A percentile compares a stretch with the other conserved stretches of the same genome.
phyloP scores from a whole-genome alignment of 2,113 vertebrate species.

The Daubentonia madagascariensis region DNA sequence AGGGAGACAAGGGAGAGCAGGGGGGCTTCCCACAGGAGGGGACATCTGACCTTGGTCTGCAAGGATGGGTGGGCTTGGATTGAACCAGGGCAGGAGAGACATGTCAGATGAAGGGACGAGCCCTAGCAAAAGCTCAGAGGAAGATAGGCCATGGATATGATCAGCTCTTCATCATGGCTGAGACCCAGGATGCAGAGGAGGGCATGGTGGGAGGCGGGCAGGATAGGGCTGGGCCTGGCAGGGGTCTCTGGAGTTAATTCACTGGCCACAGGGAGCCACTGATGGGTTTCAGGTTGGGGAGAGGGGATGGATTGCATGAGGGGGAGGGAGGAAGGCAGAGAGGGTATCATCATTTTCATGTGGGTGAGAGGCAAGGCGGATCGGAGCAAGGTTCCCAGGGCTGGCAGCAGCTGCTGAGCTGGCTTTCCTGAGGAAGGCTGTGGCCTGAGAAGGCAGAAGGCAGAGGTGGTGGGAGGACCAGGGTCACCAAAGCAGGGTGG shows the following conservation, averaged over 20 bases:
- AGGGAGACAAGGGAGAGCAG: neutral
- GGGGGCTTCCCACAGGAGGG: neutral
- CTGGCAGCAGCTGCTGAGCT: neutral
- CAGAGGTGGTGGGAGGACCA: neutral
- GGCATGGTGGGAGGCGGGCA: neutral
- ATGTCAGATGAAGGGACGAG: neutral
- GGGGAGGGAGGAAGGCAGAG: neutral
- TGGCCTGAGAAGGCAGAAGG: no score
- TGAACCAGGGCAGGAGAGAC: neutral
- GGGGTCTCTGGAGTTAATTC: neutral
- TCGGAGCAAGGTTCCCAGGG: neutral
- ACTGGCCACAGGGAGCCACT: neutral
- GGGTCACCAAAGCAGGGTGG: neutral
- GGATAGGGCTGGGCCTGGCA: neutral
- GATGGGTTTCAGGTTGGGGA: neutral
- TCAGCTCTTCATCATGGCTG: neutral
- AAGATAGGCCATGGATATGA: neutral
- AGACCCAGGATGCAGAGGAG: neutral
- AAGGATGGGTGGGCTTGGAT: neutral
- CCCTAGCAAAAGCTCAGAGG: neutral
- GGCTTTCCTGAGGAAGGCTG: neutral
- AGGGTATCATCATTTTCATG: neutral
- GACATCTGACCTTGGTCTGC: neutral
- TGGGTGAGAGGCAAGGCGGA: neutral
- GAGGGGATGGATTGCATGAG: neutral